Evolutionary conservation across 2,113 vertebrate species (phyloP).

Genomic region (Ivindomyrus marchei): DNA sequence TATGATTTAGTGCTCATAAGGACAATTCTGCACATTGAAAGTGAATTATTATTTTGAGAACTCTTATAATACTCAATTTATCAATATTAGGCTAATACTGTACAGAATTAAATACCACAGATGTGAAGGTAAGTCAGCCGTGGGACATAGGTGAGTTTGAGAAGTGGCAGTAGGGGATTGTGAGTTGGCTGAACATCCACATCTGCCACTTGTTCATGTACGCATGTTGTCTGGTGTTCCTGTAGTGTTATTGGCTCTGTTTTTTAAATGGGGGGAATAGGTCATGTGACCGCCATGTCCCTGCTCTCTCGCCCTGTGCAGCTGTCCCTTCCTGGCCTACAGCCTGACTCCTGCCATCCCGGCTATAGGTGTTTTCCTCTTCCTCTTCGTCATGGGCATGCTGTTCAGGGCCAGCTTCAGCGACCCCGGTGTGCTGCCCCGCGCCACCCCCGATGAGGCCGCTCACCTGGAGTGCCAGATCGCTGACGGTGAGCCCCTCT

Average conservation of each 20-base stretch:
- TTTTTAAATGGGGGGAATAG: not conserved
- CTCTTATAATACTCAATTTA: not conserved
- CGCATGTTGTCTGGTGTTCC: not conserved
- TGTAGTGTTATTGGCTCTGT: not conserved
- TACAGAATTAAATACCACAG: not conserved
- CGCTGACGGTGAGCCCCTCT: slow-evolving; percentile 59
- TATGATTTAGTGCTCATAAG: not conserved
- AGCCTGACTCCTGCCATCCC: slow-evolving; percentile 84
- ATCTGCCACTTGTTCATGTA: not conserved
- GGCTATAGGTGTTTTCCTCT: slow-evolving; percentile 75
- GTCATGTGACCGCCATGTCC: not conserved
- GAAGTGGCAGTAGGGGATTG: not conserved
- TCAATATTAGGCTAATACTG: not conserved
- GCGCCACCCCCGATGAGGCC: slow-evolving; percentile 85
- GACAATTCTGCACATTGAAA: not conserved
- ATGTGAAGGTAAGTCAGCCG: not conserved
- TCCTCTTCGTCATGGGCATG: slow-evolving; percentile 89
- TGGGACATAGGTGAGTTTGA: not conserved
- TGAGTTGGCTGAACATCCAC: not conserved
- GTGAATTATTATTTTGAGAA: not conserved
- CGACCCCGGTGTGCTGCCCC: slow-evolving; percentile 84
- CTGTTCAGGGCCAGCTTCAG: slow-evolving; percentile 90
- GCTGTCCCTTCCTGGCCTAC: slow-evolving; percentile 82
- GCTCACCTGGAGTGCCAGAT: slow-evolving; percentile 89
- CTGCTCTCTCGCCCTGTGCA: slow-evolving; percentile 42